phyloP scores from a whole-genome alignment of 1,140 invertebrate genomes.

The Drosophila murphyi region DNA sequence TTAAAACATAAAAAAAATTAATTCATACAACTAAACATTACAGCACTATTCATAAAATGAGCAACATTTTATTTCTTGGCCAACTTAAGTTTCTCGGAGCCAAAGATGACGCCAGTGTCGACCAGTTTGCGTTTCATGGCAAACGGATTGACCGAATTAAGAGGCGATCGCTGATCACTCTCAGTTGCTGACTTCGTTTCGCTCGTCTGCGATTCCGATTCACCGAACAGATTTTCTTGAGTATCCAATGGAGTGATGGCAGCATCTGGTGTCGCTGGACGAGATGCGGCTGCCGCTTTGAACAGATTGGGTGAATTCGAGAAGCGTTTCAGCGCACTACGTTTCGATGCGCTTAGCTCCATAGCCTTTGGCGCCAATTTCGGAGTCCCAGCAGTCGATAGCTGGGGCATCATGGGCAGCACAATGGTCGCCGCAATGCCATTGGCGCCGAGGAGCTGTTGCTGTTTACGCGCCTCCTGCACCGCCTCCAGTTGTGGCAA shows the following conservation, averaged over 20 bases:
- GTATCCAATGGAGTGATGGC: slow-evolving; percentile 47
- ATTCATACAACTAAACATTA: slow-evolving; percentile 22
- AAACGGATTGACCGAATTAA: slow-evolving; percentile 77
- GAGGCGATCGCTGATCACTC: slow-evolving; percentile 49
- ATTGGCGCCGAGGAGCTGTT: slow-evolving; percentile 61
- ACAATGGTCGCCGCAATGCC: slow-evolving; percentile 66
- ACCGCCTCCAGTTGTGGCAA: slow-evolving; percentile 78
- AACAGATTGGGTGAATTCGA: slow-evolving; percentile 68
- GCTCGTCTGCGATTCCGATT: slow-evolving; percentile 49
- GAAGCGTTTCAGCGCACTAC: slow-evolving; percentile 66
- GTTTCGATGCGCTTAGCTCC: slow-evolving; percentile 67
- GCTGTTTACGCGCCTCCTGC: slow-evolving; percentile 69
- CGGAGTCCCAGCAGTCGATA: slow-evolving; percentile 32
- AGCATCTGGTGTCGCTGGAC: slow-evolving; percentile 57
- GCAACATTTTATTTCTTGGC: slow-evolving; percentile 62
- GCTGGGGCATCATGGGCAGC: slow-evolving; percentile 54
- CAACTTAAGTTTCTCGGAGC: slow-evolving; percentile 74
- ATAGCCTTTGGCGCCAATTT: slow-evolving; percentile 73
- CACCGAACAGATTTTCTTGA: slow-evolving; percentile 71
- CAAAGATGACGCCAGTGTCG: slow-evolving; percentile 73
- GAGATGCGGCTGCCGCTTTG: slow-evolving; percentile 47
- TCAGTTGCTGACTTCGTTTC: slow-evolving; percentile 39
- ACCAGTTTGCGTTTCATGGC: slow-evolving; percentile 76
- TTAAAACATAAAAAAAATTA: slow-evolving; percentile 8
- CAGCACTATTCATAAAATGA: slow-evolving; percentile 2